Evolutionary conservation across 2,888 invertebrate species (phyloP), one percentile per base, ranked within the genome.

Genomic region (Aleiodes alternator): DNA sequence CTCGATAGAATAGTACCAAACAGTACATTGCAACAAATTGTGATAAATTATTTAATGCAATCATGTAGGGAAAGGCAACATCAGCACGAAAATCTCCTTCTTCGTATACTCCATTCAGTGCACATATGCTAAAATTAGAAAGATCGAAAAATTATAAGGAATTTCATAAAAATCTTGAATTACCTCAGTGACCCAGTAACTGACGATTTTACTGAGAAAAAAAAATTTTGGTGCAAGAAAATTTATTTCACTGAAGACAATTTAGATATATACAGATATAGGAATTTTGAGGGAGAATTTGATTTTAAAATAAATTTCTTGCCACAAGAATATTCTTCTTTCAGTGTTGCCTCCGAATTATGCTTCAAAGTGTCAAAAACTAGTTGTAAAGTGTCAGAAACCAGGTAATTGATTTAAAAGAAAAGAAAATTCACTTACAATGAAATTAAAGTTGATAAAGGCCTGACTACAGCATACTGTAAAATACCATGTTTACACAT

Each of bases 1-100:
- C 97, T 89, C 93, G 94, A 87, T 98, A 98, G 90, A 98, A 98
- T 80, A 98, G 91, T 29, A 98, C 96, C 76, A 98, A 91, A 87
- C 97, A 97, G 85, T 98, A 98, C 98, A 98, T 98, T 16, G 98
- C 98, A 78, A 96, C 94, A 90, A 97, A 96, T 89, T 98, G 98
- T 12, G 98, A 98, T 70, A 97, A 89, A 91, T 98, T 98, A 90
- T 98, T 98, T 8, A 95, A 90, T 16, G 95, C 93, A 78, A 97
- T 93, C 86, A 98, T 93, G 86, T 98, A 98, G 0, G 97, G 96
- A 89, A 96, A 98, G 1, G 97, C 97, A 53, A 94, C 94, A 84
- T 94, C 93, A 1, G 93, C 95, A 82, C 94, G 93, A 88, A 98
- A 98, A 87, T 96, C 94, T 83, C 98, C 98, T 89, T 98, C 98